Evolutionary conservation across 1,140 invertebrate species (phyloP).

Genomic region (Diplogasteroides magnus): DNA sequence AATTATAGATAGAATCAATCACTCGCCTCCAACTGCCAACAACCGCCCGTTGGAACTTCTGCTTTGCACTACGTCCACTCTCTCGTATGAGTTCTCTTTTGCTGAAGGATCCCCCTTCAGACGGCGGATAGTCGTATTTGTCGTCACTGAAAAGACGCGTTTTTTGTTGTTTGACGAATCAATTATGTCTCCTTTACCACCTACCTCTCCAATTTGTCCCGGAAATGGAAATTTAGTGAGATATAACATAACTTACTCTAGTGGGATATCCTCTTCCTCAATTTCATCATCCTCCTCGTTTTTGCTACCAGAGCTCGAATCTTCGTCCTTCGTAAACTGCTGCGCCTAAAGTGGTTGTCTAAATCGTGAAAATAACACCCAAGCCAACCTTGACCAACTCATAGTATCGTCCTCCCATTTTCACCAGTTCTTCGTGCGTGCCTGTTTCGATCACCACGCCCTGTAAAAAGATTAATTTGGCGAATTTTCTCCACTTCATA

Average conservation of each 20-base stretch:
- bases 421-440: conserved; percentile 53
- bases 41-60: not conserved
- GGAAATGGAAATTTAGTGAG: too few species aligned
- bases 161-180: too few species aligned
- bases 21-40: not conserved
- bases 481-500: too few species aligned
- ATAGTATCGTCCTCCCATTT: conserved; percentile 57
- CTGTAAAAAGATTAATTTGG: conserved; percentile 16
- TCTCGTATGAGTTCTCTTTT: too few species aligned
- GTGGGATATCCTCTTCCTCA: conserved; percentile 10
- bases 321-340: conserved; percentile 30
- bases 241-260: conserved; percentile 28
- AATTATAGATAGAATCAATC: too few species aligned
- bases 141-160: too few species aligned
- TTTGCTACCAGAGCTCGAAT: conserved; percentile 10
- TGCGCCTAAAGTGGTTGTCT: too few species aligned
- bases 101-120: too few species aligned
- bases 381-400: conserved; percentile 50
- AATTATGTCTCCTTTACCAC: not conserved
- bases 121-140: too few species aligned
- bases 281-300: conserved; percentile 14
- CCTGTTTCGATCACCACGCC: conserved; percentile 54
- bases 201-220: too few species aligned
- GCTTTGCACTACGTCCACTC: too few species aligned
- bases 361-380: too few species aligned